Conservation (phyloP, 2,113 vertebrate genomes). For the Gambusia affinis region DNA sequence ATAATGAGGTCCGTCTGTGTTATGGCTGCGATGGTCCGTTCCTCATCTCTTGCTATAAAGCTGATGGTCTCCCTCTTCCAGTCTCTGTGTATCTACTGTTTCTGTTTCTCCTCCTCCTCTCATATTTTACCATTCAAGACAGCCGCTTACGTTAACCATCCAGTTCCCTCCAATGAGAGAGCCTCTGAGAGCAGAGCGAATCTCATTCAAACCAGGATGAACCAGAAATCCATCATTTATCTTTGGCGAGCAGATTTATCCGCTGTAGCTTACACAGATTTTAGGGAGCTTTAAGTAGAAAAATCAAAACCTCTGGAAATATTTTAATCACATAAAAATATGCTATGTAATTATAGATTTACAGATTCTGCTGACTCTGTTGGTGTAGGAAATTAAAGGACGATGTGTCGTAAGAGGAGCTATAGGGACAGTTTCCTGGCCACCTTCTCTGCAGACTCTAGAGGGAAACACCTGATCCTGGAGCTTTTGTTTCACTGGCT, state of each 20-base stretch:
- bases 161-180: conserved; percentile 65
- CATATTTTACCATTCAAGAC: conserved; percentile 61
- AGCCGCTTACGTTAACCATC: conserved; percentile 56
- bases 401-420: conserved; percentile 30
- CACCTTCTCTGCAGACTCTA: conserved; percentile 21
- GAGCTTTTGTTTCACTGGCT: conserved; percentile 43
- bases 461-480: conserved; percentile 69
- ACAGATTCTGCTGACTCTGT: conserved; percentile 7
- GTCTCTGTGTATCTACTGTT: conserved; percentile 1
- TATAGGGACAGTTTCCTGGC: conserved; percentile 49
- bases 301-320: conserved; percentile 36
- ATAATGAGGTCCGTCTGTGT: conserved; percentile 39
- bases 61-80: conserved; percentile 21
- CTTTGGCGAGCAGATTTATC: neutral
- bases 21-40: conserved; percentile 3
- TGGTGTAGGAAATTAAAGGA: conserved; percentile 39
- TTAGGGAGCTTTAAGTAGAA: neutral
- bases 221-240: conserved; percentile 22
- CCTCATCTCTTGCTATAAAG: conserved; percentile 23
- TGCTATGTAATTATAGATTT: neutral
- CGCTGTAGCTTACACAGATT: conserved; percentile 13
- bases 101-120: conserved; percentile 10
- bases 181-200: conserved; percentile 17
- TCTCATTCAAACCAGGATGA: conserved; percentile 44
- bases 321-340: neutral